Percentiles rank a stretch among this genome's conserved stretches.
These are phyloP conservation scores for Cyanoderma ruficeps DNA, from an alignment of 2,113 vertebrate genomes.

Conservation along the genomic window DNA sequence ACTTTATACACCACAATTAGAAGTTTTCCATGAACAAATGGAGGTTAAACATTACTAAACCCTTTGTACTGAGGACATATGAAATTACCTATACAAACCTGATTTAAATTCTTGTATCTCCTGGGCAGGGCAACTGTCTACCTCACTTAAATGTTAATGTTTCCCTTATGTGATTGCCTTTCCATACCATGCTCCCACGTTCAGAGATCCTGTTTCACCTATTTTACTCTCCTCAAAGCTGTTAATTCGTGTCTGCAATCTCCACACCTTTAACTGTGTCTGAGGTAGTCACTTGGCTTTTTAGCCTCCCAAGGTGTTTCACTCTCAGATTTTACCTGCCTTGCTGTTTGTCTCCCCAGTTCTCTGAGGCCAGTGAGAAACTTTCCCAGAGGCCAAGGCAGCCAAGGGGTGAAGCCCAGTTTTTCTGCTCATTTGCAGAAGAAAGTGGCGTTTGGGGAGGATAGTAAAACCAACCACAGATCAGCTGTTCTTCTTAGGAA, in stretches of 20 bases:
- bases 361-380: not conserved
- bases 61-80: not conserved
- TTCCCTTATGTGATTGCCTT: not conserved
- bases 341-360: not conserved
- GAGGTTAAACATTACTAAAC: not conserved
- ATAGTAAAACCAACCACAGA: not conserved
- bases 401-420: not conserved
- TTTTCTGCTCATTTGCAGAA: not conserved
- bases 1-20: not conserved
- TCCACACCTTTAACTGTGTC: not conserved
- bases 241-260: not conserved
- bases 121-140: not conserved
- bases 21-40: constrained; percentile 4
- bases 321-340: not conserved
- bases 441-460: not conserved
- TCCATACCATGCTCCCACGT: not conserved
- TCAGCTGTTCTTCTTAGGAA: not conserved
- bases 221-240: not conserved
- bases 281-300: not conserved
- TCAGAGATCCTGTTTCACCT: not conserved
- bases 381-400: not conserved
- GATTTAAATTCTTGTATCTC: constrained; percentile 5
- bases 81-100: not conserved
- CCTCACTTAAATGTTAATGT: constrained; percentile 4
- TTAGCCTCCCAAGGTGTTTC: not conserved